These are phyloP conservation scores for Enoplosus armatus DNA, from an alignment of 2,797 vertebrate species.

Conservation along the genomic window DNA sequence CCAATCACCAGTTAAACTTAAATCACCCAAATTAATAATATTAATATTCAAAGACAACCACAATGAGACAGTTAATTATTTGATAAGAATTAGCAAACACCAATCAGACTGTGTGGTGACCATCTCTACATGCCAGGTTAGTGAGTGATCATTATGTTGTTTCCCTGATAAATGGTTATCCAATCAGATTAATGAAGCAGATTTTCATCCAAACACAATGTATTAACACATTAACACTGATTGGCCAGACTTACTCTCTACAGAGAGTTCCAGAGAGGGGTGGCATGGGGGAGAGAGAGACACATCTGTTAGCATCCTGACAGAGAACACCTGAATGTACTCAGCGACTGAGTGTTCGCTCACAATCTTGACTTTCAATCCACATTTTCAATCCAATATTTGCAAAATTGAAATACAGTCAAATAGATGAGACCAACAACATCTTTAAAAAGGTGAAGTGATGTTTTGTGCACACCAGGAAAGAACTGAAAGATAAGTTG, in stretches of 20 bases:
- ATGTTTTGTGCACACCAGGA: conserved; percentile 42
- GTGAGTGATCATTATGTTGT: conserved; percentile 64
- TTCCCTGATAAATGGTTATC: conserved; percentile 35
- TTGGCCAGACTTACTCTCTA: conserved; percentile 99
- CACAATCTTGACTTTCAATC: conserved; percentile 13
- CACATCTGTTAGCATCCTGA: conserved; percentile 91
- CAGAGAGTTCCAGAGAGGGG: conserved; percentile 92
- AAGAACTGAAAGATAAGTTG: conserved; percentile 17
- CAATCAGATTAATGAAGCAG: conserved; percentile 74
- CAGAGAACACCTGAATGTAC: conserved; percentile 32
- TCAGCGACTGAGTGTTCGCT: conserved; percentile 12
- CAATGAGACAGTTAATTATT: conserved; percentile 15
- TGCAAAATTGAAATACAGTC: conserved; percentile 13
- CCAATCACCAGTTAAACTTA: conserved; percentile 36
- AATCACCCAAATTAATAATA: conserved; percentile 37
- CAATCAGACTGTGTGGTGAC: conserved; percentile 21
- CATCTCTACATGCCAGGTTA: conserved; percentile 63
- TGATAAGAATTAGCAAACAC: conserved; percentile 16
- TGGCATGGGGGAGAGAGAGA: conserved; percentile 92
- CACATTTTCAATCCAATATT: conserved; percentile 16
- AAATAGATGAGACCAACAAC: conserved; percentile 2
- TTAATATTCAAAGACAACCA: conserved; percentile 35
- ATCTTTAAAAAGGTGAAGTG: conserved; percentile 14
- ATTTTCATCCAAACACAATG: conserved; percentile 80
- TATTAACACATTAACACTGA: conserved; percentile 41